Percentiles rank a stretch among this genome's conserved stretches.
Conservation (phyloP, 1,140 invertebrate species). For the Macrobrachium nipponense region DNA sequence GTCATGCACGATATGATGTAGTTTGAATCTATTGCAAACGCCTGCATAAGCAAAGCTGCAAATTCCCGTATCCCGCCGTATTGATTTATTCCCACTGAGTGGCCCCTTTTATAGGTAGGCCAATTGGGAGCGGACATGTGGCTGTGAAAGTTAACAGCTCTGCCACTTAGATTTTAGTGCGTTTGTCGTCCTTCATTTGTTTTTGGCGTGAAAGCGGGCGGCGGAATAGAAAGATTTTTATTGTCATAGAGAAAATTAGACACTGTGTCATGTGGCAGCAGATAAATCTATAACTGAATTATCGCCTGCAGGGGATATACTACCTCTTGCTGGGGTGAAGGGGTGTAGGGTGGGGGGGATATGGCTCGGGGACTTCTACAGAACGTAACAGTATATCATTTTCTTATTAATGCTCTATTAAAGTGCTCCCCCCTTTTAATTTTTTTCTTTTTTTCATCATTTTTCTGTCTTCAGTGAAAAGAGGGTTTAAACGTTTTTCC, state of each 20-base stretch:
- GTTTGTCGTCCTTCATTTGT: constrained; percentile 56
- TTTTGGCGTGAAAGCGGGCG: constrained; percentile 31
- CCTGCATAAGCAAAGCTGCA: no score
- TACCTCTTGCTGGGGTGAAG: not conserved
- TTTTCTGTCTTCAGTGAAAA: no score
- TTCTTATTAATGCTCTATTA: not conserved
- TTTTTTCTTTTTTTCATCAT: not conserved
- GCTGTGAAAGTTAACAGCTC: constrained; percentile 52
- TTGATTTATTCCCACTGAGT: constrained; percentile 26
- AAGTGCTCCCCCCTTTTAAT: constrained; percentile 9
- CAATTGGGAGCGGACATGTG: constrained; percentile 35
- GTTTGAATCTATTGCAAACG: no score
- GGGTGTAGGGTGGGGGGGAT: not conserved
- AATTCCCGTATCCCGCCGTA: no score
- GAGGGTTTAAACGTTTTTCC: no score
- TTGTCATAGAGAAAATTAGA: constrained; percentile 28
- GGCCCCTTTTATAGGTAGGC: constrained; percentile 23
- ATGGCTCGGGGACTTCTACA: not conserved
- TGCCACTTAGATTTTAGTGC: constrained; percentile 54
- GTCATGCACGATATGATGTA: no score
- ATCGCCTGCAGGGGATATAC: not conserved
- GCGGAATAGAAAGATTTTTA: constrained; percentile 13
- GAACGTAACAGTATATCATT: not conserved
- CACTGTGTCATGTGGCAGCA: constrained; percentile 2
- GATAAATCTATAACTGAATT: constrained; percentile 1